A percentile compares a stretch with the other conserved stretches of the same genome.
Evolutionary conservation across 2,797 vertebrate species (phyloP).

Genomic region (Sebastiscus albofasciatus): DNA sequence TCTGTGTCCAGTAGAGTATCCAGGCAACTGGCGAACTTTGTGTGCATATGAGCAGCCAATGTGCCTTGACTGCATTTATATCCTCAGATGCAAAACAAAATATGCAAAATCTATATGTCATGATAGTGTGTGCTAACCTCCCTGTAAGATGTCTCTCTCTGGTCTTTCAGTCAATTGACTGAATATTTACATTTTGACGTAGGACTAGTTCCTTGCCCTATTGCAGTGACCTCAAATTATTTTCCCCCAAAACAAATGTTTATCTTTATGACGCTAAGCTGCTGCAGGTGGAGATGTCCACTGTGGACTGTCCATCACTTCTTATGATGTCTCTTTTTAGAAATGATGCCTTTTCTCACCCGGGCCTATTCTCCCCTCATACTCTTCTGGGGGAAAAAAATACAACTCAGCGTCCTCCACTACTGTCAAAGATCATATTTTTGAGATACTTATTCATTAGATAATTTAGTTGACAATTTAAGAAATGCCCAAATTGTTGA

Average conservation of each 20-base stretch:
- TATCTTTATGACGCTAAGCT: background rate
- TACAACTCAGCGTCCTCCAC: background rate
- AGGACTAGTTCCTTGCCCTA: background rate
- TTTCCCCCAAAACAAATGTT: background rate
- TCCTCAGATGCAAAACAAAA: constrained; percentile 53
- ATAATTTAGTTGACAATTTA: background rate
- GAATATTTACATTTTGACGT: background rate
- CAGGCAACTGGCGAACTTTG: background rate
- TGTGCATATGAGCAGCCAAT: constrained; percentile 50
- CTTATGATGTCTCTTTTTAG: constrained; percentile 23
- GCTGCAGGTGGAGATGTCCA: background rate
- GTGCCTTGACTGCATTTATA: constrained; percentile 76
- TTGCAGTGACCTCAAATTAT: background rate
- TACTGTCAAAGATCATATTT: background rate
- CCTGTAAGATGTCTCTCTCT: background rate
- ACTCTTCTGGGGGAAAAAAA: background rate
- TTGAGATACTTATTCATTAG: background rate
- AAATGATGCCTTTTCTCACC: background rate
- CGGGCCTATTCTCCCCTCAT: background rate
- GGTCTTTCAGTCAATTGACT: background rate
- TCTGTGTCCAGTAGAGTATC: constrained; percentile 8
- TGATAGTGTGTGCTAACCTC: constrained; percentile 1
- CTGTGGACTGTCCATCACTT: background rate
- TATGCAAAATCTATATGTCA: constrained; percentile 65
- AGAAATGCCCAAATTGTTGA: background rate